Evolutionary conservation across 2,888 invertebrate genomes (phyloP).

Genomic region (Rhaphigaster nebulosa): DNA sequence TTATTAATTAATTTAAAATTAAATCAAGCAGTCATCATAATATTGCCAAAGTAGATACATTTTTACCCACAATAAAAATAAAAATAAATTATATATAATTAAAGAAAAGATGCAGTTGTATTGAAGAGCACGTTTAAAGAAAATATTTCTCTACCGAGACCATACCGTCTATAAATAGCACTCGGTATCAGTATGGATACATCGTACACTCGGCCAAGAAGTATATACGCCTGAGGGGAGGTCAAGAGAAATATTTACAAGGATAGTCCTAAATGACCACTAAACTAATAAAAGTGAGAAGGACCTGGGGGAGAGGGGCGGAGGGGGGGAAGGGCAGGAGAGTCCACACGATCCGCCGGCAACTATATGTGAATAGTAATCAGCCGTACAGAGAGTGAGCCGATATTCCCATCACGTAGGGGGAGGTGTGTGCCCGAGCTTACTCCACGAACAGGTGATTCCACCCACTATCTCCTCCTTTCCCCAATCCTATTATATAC

Average conservation of each 20-base stretch:
- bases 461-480: not conserved
- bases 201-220: not conserved
- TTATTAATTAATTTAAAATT: too few species aligned
- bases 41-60: too few species aligned
- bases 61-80: too few species aligned
- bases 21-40: too few species aligned
- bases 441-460: slow-evolving; percentile 27
- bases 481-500: slow-evolving; percentile 9
- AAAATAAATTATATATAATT: too few species aligned
- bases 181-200: not conserved
- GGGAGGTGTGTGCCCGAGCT: slow-evolving; percentile 45
- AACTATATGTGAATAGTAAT: slow-evolving; percentile 45
- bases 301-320: too few species aligned
- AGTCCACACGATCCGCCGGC: not conserved
- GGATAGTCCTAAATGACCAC: slow-evolving; percentile 28
- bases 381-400: not conserved
- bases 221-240: not conserved
- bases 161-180: not conserved
- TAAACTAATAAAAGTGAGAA: slow-evolving; percentile 44
- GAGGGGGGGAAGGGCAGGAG: too few species aligned
- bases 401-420: slow-evolving; percentile 41
- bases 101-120: not conserved
- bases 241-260: slow-evolving; percentile 34
- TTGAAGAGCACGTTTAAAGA: not conserved
- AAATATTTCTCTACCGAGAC: not conserved